phyloP scores from a whole-genome alignment of 1,140 invertebrate species.

The Brachionus calyciflorus region DNA sequence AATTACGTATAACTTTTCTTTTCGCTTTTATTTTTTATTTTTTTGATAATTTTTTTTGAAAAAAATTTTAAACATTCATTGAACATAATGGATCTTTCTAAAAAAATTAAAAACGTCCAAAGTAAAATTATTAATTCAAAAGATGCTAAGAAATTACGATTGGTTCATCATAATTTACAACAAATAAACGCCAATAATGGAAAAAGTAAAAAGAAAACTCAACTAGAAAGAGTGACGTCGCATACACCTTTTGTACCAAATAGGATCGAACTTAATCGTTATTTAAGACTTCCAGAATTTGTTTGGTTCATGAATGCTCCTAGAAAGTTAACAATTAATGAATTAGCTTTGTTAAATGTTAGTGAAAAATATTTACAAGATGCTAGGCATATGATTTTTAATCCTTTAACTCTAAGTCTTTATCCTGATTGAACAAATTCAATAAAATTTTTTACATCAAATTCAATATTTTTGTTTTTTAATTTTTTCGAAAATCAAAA shows the following conservation, averaged over 20 bases:
- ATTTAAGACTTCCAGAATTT: not conserved
- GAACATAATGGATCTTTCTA: too few relatives aligned
- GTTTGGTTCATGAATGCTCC: not conserved
- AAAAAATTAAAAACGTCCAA: not conserved
- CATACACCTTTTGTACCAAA: not conserved
- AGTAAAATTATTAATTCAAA: slow-evolving; percentile 14
- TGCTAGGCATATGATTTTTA: slow-evolving; percentile 5
- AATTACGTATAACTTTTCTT: too few relatives aligned
- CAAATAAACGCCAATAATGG: not conserved
- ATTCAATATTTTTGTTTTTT: too few relatives aligned
- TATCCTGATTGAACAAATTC: not conserved
- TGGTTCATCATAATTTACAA: not conserved
- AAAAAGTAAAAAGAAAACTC: not conserved
- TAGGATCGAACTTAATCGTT: not conserved
- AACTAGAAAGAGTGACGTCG: not conserved
- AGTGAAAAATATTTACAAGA: slow-evolving; percentile 22
- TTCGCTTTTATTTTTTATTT: too few relatives aligned
- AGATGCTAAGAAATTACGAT: not conserved
- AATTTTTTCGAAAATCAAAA: not conserved
- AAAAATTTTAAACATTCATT: too few relatives aligned
- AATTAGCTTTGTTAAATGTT: not conserved
- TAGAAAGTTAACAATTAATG: not conserved
- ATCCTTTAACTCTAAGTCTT: slow-evolving; percentile 5
- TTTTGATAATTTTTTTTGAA: too few relatives aligned
- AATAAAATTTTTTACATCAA: too few relatives aligned